Evolutionary conservation across 2,888 invertebrate genomes (phyloP).

Genomic region (Allolobophora icterica): DNA sequence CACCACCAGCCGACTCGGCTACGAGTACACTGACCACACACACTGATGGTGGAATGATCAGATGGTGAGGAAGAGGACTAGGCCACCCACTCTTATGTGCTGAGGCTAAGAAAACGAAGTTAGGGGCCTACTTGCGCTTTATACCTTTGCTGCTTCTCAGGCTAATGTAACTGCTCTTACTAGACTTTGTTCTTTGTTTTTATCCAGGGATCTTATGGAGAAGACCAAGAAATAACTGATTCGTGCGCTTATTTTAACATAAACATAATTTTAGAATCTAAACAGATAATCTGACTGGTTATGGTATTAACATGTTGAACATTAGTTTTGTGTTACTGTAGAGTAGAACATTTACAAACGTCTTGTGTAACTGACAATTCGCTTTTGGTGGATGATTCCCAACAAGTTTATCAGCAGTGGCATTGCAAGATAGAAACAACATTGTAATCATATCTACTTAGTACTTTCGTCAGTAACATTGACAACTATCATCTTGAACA

Average conservation of each 20-base stretch:
- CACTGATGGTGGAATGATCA: too few relatives aligned
- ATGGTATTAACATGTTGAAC: not conserved
- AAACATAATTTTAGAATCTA: not conserved
- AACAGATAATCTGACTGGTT: slow-evolving; percentile 18
- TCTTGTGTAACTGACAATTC: not conserved
- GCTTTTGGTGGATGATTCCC: not conserved
- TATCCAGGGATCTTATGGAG: not conserved
- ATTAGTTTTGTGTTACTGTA: slow-evolving; percentile 28
- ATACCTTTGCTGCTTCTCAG: too few relatives aligned
- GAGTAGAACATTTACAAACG: not conserved
- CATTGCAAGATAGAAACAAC: not conserved
- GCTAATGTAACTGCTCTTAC: too few relatives aligned
- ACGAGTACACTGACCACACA: too few relatives aligned
- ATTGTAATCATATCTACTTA: not conserved
- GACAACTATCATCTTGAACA: not conserved
- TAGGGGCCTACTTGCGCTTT: too few relatives aligned
- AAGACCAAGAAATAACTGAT: not conserved
- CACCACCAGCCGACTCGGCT: too few relatives aligned
- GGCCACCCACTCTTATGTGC: too few relatives aligned
- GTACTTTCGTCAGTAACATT: not conserved
- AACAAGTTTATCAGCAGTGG: not conserved
- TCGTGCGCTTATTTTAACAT: not conserved
- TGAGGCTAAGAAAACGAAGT: too few relatives aligned
- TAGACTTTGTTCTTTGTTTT: not conserved
- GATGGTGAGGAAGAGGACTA: too few relatives aligned